Base-by-base conservation (phyloP, 2,797 vertebrate species). In the Capromys pilorides region DNA sequence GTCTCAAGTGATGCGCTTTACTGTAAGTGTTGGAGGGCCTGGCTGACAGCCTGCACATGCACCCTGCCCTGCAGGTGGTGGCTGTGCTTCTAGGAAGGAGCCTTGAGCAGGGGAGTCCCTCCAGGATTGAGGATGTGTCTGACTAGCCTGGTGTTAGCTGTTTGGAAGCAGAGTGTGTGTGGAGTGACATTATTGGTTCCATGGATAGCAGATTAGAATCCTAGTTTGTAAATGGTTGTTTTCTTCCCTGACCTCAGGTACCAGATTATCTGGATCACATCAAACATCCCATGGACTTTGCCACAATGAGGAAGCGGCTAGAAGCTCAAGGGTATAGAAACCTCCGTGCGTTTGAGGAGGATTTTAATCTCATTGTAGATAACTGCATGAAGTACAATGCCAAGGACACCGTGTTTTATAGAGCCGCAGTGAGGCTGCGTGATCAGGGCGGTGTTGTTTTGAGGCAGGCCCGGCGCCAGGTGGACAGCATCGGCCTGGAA, bases 331-430 rank as follows among this genome's bases (percentile, higher is more conserved):
- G 97, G 96, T 99, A 99, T 98, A 98, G 95, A 97, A 99, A 98
- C 97, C 98, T 99, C 88, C 98, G 98, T 36, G 99, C 99, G 96
- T 99, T 99, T 94, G 99, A 99, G 98, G 98, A 98, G 2, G 99
- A 99, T 98, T 99, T 99, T 96, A 99, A 99, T 97, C 99, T 99
- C 93, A 99, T 99, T 21, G 94, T 99, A 94, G 98, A 99, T 96
- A 99, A 99, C 96, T 99, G 99, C 98, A 99, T 99, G 99, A 99
- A 99, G 97, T 99, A 99, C 97, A 99, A 99, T 97, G 99, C 99
- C 90, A 99, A 99, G 98, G 99, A 99, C 98, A 99, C 99, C 0
- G 99, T 99, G 97, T 99, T 99, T 97, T 99, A 99, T 97, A 98
- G 99, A 91, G 99, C 99, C 16, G 99, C 99, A 0, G 98, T 99